phyloP scores from a whole-genome alignment of 2,113 vertebrate genomes.

The Alligator mississippiensis region DNA sequence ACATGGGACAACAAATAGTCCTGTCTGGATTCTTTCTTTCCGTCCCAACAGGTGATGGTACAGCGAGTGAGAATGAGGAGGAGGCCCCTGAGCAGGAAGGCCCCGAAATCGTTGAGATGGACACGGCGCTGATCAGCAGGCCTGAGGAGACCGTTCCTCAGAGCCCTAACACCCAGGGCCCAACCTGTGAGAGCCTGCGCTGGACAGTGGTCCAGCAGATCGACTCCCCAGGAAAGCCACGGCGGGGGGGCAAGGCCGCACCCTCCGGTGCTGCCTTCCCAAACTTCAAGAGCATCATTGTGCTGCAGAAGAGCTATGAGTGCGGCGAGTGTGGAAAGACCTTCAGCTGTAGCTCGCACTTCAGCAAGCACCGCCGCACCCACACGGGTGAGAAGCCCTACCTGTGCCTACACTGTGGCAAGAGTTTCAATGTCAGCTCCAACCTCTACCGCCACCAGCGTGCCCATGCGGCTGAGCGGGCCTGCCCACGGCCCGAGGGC shows the following conservation, averaged over 20 bases:
- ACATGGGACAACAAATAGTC: background rate
- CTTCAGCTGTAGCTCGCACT: conserved; percentile 90
- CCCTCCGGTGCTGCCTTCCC: background rate
- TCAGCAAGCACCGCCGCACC: conserved; percentile 71
- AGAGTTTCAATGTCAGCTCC: conserved; percentile 82
- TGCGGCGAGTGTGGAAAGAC: conserved; percentile 86
- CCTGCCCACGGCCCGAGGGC: background rate
- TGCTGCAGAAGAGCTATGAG: conserved; percentile 74
- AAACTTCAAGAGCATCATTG: conserved; percentile 69
- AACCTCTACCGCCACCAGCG: conserved; percentile 89
- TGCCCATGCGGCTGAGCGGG: conserved; percentile 68
- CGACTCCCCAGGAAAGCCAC: background rate
- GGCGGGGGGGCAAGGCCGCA: background rate
- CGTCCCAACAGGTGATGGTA: background rate
- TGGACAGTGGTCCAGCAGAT: conserved; percentile 8
- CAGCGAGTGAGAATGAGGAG: background rate
- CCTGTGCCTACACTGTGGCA: conserved; percentile 83
- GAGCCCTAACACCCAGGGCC: background rate
- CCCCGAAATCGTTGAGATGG: conserved; percentile 10
- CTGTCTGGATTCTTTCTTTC: background rate
- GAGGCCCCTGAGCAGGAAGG: background rate
- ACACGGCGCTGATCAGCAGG: background rate
- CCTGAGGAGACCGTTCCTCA: background rate
- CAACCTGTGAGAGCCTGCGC: background rate
- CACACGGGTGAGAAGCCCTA: conserved; percentile 77